phyloP scores from a whole-genome alignment of 2,888 invertebrate genomes.

The Tenthredo scrophulariae region DNA sequence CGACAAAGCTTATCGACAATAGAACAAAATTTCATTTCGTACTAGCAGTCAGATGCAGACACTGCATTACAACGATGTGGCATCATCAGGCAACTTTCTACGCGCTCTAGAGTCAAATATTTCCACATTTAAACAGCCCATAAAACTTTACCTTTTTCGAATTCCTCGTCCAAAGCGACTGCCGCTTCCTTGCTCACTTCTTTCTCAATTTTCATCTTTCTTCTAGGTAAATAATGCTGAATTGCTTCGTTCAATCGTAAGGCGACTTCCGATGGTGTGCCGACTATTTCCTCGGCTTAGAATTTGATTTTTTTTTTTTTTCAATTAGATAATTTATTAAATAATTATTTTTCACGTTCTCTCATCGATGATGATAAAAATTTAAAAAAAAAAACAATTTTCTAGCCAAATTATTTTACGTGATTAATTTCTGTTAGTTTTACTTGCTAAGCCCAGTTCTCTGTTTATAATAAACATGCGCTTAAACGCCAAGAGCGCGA shows the following conservation, averaged over 20 bases:
- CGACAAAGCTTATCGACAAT: neutral
- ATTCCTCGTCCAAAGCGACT: constrained; percentile 33
- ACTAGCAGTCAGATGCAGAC: constrained; percentile 7
- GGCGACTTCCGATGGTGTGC: constrained; percentile 56
- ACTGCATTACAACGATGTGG: neutral
- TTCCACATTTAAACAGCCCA: constrained; percentile 3
- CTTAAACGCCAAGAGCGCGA: neutral
- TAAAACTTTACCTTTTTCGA: constrained; percentile 29
- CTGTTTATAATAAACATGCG: neutral
- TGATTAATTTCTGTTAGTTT: constrained; percentile 1
- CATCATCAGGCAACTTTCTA: neutral
- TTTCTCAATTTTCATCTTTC: constrained; percentile 41
- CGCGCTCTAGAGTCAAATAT: constrained; percentile 29
- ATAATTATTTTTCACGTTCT: neutral
- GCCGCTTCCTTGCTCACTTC: constrained; percentile 49
- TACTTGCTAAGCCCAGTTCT: too few relatives aligned
- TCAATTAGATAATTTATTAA: neutral
- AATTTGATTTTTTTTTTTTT: neutral
- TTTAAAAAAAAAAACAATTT: too few relatives aligned
- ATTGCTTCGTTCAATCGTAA: constrained; percentile 46
- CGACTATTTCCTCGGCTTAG: constrained; percentile 55
- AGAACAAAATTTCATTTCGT: neutral
- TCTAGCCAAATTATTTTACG: neutral
- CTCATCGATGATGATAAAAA: neutral
- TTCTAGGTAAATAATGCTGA: constrained; percentile 33